Conservation (phyloP, 2,888 invertebrate species). For the Heliconius ethilla region DNA sequence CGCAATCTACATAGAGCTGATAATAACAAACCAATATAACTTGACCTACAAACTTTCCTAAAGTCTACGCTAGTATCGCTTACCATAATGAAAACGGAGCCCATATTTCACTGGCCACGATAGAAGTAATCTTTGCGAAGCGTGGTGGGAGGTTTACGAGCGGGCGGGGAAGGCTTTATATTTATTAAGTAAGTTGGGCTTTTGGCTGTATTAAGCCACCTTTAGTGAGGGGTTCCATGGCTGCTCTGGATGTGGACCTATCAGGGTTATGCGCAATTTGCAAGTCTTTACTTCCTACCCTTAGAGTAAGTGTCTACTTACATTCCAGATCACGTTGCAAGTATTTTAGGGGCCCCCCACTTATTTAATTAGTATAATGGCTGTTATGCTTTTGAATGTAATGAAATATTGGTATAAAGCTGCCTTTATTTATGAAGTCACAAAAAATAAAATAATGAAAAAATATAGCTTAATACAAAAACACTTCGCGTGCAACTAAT, state of each 20-base stretch:
- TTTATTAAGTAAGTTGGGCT: constrained; percentile 83
- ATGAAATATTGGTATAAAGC: neutral
- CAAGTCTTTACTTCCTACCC: constrained; percentile 35
- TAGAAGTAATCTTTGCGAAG: constrained; percentile 79
- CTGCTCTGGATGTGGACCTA: constrained; percentile 50
- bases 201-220: constrained; percentile 81
- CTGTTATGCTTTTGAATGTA: neutral
- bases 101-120: constrained; percentile 62
- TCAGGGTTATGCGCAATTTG: constrained; percentile 43
- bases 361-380: constrained; percentile 24
- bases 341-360: constrained; percentile 2
- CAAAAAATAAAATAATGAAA: constrained; percentile 6
- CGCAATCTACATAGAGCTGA: constrained; percentile 81
- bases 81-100: constrained; percentile 67
- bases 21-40: constrained; percentile 67
- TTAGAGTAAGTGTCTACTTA: constrained; percentile 29
- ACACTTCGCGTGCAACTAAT: neutral
- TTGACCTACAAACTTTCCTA: constrained; percentile 58
- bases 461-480: neutral
- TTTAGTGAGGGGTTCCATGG: constrained; percentile 76
- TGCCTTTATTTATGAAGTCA: neutral
- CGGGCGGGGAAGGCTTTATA: constrained; percentile 81
- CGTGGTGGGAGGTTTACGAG: constrained; percentile 79
- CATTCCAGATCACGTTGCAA: constrained; percentile 35
- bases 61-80: constrained; percentile 47